Conservation (phyloP, 2,113 vertebrate species). For the Circaetus gallicus region DNA sequence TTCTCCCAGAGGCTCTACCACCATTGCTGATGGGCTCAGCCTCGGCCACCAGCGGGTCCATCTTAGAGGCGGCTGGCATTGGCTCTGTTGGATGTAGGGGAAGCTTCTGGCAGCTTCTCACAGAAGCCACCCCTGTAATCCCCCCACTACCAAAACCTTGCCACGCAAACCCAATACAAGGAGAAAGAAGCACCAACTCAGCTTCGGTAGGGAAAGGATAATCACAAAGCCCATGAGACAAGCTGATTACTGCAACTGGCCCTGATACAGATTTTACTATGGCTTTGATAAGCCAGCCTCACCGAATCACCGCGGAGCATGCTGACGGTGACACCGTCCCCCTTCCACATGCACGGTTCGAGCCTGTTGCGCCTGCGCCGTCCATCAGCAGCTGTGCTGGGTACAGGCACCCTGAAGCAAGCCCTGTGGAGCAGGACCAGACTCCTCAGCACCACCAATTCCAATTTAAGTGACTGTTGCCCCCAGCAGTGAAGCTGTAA, state of each 20-base stretch:
- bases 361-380: accelerated
- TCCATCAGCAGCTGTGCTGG: background rate
- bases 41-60: accelerated
- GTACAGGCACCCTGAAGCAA: background rate
- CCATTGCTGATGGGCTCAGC: accelerated
- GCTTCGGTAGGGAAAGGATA: background rate
- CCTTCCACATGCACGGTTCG: accelerated
- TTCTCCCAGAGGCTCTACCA: too few species aligned
- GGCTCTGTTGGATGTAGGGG: too few species aligned
- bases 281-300: background rate
- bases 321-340: background rate
- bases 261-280: background rate
- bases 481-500: background rate
- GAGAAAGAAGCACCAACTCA: background rate
- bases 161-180: background rate
- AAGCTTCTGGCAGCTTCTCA: too few species aligned
- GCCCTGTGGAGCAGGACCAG: background rate
- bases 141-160: too few species aligned
- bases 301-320: background rate
- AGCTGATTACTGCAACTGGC: background rate
- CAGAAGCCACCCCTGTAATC: too few species aligned
- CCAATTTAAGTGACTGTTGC: background rate
- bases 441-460: background rate
- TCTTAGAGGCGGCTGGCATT: too few species aligned
- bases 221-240: background rate